Base-by-base conservation (phyloP, 2,113 vertebrate species). In the Pseudopipra pipra region DNA sequence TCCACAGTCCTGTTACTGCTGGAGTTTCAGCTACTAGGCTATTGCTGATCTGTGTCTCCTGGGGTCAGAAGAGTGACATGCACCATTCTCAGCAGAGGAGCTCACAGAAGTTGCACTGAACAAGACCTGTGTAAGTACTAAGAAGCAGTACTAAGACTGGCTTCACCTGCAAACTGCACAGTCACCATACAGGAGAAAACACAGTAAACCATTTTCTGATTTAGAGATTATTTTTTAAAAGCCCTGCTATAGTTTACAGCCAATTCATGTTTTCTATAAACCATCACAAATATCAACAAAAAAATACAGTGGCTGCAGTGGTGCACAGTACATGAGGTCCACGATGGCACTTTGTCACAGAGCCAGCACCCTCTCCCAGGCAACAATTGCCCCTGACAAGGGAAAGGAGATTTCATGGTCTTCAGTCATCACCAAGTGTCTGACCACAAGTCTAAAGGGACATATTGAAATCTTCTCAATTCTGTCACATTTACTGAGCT, bases 301-400 rank as follows among this genome's bases (percentile, higher is more conserved):
- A 67, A 77, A 70, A 25, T 13, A 14, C 3, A 66, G n/a, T 46
- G 5, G 0, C 11, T 0, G 0, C 61, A 79, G 66, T 0, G 2
- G 35, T 54, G 16, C 16, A 51, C 4, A 27, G 41, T 39, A 20
- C 22, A 49, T 0, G 1, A 74, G 33, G 39, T 6, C 58, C 76
- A 41, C 6, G 30, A 25, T 55, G 63, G 54, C 41, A 51, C 15
- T 76, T 87, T 46, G 43, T 73, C 78, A 79, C 58, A 59, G 52
- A 58, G 41, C 59, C 67, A 94, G 59, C 35, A 47, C 30, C 17
- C 9, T 58, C 49, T 76, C 58, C 15, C 2, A 2, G 39, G 27
- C 39, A 58, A 44, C 5, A 4, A 87, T 0, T 31, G 18, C 12
- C n/a, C 62, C 63, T 62, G 51, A 61, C 11, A 61, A 87, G 41